phyloP scores from a whole-genome alignment of 2,888 invertebrate species.

The Temnothorax unifasciatus region DNA sequence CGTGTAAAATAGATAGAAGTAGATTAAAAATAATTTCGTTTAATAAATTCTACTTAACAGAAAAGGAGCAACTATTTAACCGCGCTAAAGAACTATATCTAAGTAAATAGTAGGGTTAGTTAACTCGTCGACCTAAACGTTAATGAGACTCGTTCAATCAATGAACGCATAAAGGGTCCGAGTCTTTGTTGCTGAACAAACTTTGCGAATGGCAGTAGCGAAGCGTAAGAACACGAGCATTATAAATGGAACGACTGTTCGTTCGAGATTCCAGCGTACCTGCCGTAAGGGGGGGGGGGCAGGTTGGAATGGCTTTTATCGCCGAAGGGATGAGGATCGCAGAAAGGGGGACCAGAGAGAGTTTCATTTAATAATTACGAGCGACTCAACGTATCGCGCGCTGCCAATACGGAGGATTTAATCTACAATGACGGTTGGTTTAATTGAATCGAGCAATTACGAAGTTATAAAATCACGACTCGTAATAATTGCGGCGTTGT shows the following conservation, averaged over 20 bases:
- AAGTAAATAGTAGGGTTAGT: background rate
- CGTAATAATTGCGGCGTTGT: constrained; percentile 47
- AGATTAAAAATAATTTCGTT: background rate
- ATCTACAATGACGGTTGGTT: constrained; percentile 51
- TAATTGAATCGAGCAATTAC: constrained; percentile 56
- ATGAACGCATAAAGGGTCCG: background rate
- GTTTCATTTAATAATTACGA: constrained; percentile 56
- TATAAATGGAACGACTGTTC: constrained; percentile 42
- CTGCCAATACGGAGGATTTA: constrained; percentile 45
- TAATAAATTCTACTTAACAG: background rate
- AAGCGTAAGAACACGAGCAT: constrained; percentile 16
- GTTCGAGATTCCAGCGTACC: constrained; percentile 19
- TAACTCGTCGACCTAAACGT: background rate
- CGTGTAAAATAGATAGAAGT: background rate
- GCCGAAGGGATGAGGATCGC: constrained; percentile 5
- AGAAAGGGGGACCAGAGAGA: constrained; percentile 22
- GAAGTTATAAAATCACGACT: constrained; percentile 52
- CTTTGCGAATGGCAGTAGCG: constrained; percentile 32
- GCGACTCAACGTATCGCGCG: constrained; percentile 43
- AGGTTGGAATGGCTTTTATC: constrained; percentile 37
- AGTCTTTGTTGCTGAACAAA: constrained; percentile 8
- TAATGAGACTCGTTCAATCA: constrained; percentile 14
- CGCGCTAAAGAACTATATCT: background rate
- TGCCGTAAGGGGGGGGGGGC: background rate
- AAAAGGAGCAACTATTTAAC: background rate